phyloP scores from a whole-genome alignment of 1,140 invertebrate genomes.

The Drosophila hydei region DNA sequence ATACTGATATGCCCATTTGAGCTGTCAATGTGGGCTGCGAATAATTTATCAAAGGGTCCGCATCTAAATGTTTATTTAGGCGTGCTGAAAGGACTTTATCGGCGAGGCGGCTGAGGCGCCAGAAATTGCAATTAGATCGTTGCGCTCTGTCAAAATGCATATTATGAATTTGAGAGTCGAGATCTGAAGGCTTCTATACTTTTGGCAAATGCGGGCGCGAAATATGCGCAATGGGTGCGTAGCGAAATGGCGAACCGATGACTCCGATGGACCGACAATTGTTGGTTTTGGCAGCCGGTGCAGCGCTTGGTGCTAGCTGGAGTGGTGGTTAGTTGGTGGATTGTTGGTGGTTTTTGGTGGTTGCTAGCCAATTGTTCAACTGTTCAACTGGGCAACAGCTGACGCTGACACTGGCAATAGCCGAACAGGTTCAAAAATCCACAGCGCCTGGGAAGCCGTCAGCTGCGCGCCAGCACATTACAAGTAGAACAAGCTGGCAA shows the following conservation, averaged over 20 bases:
- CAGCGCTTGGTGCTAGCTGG: conserved; percentile 53
- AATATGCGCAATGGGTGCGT: conserved; percentile 78
- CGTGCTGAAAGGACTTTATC: conserved; percentile 66
- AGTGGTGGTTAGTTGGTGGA: conserved; percentile 51
- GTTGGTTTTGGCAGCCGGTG: conserved; percentile 83
- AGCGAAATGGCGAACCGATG: conserved; percentile 43
- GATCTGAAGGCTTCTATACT: neutral
- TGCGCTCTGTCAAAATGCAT: conserved; percentile 69
- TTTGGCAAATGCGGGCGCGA: conserved; percentile 68
- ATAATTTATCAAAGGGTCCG: conserved; percentile 65
- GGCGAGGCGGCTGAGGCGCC: conserved; percentile 13
- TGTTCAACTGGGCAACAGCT: conserved; percentile 51
- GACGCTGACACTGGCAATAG: conserved; percentile 45
- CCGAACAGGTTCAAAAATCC: conserved; percentile 74
- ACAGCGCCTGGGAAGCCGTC: conserved; percentile 71
- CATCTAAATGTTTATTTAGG: conserved; percentile 70
- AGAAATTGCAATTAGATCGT: conserved; percentile 73
- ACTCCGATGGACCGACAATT: conserved; percentile 62
- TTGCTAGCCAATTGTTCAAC: conserved; percentile 42
- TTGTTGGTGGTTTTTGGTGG: conserved; percentile 50
- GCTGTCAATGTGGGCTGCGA: conserved; percentile 59
- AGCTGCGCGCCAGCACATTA: conserved; percentile 81
- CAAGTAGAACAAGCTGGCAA: conserved; percentile 81
- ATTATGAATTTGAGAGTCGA: conserved; percentile 59
- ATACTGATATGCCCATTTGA: neutral